A percentile compares a stretch with the other conserved stretches of the same genome.
phyloP scores from a whole-genome alignment of 2,797 vertebrate species.

The Notolabrus celidotus region DNA sequence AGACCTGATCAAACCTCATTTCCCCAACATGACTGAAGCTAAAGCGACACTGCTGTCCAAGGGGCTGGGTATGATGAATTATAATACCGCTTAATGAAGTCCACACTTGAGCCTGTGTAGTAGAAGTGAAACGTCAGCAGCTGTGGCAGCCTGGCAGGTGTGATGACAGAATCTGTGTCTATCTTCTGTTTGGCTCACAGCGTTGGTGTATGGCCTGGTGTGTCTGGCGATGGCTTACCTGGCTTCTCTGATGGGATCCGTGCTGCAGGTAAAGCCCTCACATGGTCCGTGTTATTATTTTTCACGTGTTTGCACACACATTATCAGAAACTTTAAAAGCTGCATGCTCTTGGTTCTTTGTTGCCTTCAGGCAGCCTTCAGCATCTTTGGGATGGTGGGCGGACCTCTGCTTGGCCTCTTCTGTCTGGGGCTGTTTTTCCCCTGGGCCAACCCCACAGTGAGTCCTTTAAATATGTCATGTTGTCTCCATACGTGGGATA shows the following conservation, averaged over 20 bases:
- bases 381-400: conserved; percentile 98
- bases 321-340: background rate
- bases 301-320: background rate
- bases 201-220: conserved; percentile 89
- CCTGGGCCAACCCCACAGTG: conserved; percentile 91
- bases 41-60: conserved; percentile 90
- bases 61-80: conserved; percentile 82
- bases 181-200: conserved; percentile 64
- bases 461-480: conserved; percentile 69
- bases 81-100: no score
- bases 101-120: no score
- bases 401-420: conserved; percentile 94
- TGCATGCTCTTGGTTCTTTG: background rate
- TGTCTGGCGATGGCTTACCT: conserved; percentile 95
- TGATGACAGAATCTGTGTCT: background rate
- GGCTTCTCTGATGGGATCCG: conserved; percentile 92
- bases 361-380: conserved; percentile 90
- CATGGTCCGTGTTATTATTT: background rate
- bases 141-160: background rate
- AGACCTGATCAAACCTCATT: conserved; percentile 92
- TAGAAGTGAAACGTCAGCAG: no score
- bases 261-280: conserved; percentile 88
- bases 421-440: conserved; percentile 94
- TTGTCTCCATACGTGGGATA: no score
- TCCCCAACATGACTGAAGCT: conserved; percentile 86